Evolutionary conservation across 2,888 invertebrate species (phyloP).

Genomic region (Hesperia comma): DNA sequence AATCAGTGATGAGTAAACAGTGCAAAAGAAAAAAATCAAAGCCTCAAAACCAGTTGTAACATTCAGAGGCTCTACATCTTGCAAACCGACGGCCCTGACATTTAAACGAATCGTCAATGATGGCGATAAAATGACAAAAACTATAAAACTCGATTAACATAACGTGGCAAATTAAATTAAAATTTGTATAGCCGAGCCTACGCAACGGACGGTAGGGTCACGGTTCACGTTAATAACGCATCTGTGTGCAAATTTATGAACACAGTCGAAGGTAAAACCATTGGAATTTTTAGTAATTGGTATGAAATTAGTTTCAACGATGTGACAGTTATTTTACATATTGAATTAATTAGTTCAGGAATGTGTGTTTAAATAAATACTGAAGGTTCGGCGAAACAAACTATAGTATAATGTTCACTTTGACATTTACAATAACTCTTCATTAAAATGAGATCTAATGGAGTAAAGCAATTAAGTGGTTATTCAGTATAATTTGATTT

Average conservation of each 20-base stretch:
- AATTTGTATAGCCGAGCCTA: slow-evolving; percentile 13
- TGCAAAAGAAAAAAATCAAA: slow-evolving; percentile 41
- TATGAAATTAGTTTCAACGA: not conserved
- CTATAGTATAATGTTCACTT: too few species aligned
- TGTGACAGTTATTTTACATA: not conserved
- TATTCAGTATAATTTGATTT: too few species aligned
- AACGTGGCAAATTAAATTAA: slow-evolving; percentile 13
- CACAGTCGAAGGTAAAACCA: not conserved
- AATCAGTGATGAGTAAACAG: slow-evolving; percentile 31
- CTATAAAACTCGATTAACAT: slow-evolving; percentile 29
- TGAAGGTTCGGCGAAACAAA: not conserved
- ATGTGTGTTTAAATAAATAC: not conserved
- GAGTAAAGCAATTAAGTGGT: too few species aligned
- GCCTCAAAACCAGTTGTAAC: slow-evolving; percentile 39
- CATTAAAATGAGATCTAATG: too few species aligned
- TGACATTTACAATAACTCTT: too few species aligned
- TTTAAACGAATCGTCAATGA: slow-evolving; percentile 46
- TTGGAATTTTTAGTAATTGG: not conserved
- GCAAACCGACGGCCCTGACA: slow-evolving; percentile 54
- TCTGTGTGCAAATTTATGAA: slow-evolving; percentile 32
- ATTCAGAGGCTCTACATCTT: slow-evolving; percentile 45
- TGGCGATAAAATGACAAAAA: slow-evolving; percentile 41
- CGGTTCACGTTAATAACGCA: slow-evolving; percentile 26
- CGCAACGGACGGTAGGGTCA: slow-evolving; percentile 9
- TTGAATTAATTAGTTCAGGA: not conserved